Base-by-base conservation (phyloP, 1,140 invertebrate genomes). In the Cheumatopsyche charites region DNA sequence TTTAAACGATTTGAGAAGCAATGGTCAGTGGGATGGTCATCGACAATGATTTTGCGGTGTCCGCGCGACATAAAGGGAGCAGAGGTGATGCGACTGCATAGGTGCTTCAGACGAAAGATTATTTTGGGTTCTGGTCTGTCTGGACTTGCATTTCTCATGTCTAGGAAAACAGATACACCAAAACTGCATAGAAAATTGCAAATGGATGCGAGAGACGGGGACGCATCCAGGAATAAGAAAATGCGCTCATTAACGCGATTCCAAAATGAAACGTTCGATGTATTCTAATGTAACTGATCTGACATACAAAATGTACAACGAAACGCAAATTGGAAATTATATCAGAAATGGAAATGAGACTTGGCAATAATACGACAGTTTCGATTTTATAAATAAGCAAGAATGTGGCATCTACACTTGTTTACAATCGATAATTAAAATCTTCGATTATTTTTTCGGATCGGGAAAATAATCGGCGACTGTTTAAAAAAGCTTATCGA, bases 61-160 rank as follows among this genome's bases (percentile, higher is more conserved):
- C 17, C 17, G 41, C 41, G 21, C 41, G 43, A 68, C 66, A 68
- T 68, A 68, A 68, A 68, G 66, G 66, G 66, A 55, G 49, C 66
- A 55, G 66, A 68, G 49, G 65, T 67, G 49, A 52, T 21, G 49
- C n/a, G 1, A 19, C n/a, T 52, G n/a, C 5, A 67, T 43, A 67
- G 65, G 66, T 68, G 66, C 66, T 55, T 52, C 66, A 68, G 66
- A 68, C 66, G 66, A 41, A 26, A 36, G 29, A 58, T 68, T 68
- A 68, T 68, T 68, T 68, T 68, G 25, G 66, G 66, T 21, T 47
- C 19, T 41, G 25, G 49, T 68, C 47, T 55, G 47, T n/a, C 66
- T 25, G 26, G 66, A 68, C 66, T 26, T 17, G 66, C 66, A 68
- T 68, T 68, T 68, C 47, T 68, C 47, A 36, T n/a, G 66, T 68